Conservation (phyloP, 2,888 invertebrate genomes). For the Eupithecia centaureata region DNA sequence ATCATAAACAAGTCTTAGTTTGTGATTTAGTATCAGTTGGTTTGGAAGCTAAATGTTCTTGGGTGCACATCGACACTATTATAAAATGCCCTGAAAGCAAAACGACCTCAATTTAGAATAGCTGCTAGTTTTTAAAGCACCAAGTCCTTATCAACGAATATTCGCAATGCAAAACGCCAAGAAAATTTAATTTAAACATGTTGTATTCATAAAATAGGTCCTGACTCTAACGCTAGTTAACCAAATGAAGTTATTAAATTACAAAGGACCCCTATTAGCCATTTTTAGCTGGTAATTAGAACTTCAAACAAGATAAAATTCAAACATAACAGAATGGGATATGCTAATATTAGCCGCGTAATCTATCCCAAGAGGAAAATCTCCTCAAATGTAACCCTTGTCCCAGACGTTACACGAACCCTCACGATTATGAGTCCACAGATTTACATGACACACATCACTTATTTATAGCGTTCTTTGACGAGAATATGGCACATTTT, state of each 20-base stretch:
- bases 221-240: background rate
- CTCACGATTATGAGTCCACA: constrained; percentile 12
- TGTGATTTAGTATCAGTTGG: no score
- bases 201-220: background rate
- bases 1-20: background rate
- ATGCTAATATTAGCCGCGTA: constrained; percentile 18
- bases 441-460: constrained; percentile 16
- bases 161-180: no score
- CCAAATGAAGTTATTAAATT: constrained; percentile 5
- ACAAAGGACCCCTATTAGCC: constrained; percentile 12
- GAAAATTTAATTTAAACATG: no score
- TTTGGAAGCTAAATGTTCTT: no score
- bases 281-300: constrained; percentile 5
- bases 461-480: constrained; percentile 9
- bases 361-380: constrained; percentile 24
- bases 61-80: no score
- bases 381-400: constrained; percentile 14
- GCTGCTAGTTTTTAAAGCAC: no score
- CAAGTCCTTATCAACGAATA: no score
- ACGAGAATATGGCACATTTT: constrained; percentile 10
- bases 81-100: no score
- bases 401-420: constrained; percentile 15
- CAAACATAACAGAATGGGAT: constrained; percentile 11
- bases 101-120: no score
- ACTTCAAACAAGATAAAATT: constrained; percentile 11